A percentile compares a stretch with the other conserved stretches of the same genome.
Conservation (phyloP, 2,797 vertebrate species). For the Adelosebastes latens region DNA sequence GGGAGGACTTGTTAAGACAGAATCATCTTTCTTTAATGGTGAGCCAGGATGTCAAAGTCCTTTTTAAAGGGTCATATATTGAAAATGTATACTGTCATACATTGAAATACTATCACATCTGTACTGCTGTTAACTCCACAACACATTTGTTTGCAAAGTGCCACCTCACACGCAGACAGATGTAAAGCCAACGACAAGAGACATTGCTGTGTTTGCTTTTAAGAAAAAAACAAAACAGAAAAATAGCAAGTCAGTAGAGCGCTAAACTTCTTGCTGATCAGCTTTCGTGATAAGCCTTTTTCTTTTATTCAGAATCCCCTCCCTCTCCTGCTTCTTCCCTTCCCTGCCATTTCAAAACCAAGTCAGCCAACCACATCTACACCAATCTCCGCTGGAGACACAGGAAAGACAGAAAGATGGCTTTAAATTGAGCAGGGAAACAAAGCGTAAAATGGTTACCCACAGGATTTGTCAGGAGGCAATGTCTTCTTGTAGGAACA, state of each 20-base stretch:
- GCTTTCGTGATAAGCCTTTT: conserved; percentile 27
- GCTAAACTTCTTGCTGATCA: conserved; percentile 23
- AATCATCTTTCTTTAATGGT: conserved; percentile 52
- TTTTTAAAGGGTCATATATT: conserved; percentile 30
- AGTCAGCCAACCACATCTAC: conserved; percentile 38
- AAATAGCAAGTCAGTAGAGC: conserved; percentile 3
- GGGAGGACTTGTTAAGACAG: conserved; percentile 25
- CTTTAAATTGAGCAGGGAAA: conserved; percentile 36
- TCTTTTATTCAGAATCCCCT: conserved; percentile 30
- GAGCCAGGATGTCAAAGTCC: conserved; percentile 28
- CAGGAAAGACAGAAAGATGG: neutral
- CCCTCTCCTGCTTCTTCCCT: neutral
- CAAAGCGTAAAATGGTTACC: conserved; percentile 26
- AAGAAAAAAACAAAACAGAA: neutral
- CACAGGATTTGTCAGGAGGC: neutral
- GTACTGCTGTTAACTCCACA: neutral
- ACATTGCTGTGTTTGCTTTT: neutral
- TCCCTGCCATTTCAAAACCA: conserved; percentile 9
- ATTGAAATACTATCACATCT: neutral
- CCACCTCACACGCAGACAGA: neutral
- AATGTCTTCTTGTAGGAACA: conserved; percentile 1
- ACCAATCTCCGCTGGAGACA: conserved; percentile 19
- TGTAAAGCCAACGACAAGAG: neutral
- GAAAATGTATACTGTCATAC: conserved; percentile 5
- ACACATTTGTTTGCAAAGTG: conserved; percentile 4